These are phyloP conservation scores for Aurelia sp. DNA, from an alignment of 30 jellyfish, hydroid and myxozoan species.

Conservation along the genomic window DNA sequence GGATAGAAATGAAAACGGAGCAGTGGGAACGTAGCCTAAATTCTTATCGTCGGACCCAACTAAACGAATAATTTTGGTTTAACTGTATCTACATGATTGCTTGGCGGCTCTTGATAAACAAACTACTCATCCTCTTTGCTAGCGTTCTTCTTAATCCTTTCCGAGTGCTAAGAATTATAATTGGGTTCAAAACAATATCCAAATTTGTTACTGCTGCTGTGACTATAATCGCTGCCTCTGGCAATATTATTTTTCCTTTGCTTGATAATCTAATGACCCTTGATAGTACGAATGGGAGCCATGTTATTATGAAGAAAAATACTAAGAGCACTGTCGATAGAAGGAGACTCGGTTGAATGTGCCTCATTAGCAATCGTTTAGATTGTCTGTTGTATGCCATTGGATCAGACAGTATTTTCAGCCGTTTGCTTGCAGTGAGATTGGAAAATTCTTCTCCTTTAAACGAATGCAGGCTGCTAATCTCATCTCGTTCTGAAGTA, in stretches of 20 bases:
- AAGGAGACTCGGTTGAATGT: conserved; percentile 22
- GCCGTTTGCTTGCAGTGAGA: conserved; percentile 12
- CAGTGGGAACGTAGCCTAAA: no score
- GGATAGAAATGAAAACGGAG: no score
- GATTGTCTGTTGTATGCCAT: background rate
- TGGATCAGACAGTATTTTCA: conserved; percentile 14
- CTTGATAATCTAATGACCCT: conserved; percentile 1
- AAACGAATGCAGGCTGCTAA: conserved; percentile 7
- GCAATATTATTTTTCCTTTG: background rate
- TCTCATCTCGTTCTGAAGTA: background rate
- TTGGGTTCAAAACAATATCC: conserved; percentile 9
- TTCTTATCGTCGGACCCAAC: no score
- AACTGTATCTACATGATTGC: background rate
- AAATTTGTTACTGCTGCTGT: conserved; percentile 23
- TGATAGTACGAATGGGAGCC: conserved; percentile 32
- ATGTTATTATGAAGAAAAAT: conserved; percentile 21
- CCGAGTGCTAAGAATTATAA: conserved; percentile 18
- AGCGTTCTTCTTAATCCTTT: conserved; percentile 14
- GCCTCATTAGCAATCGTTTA: background rate
- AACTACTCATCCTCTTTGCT: background rate
- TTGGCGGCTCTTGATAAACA: background rate
- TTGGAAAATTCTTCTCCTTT: conserved; percentile 21
- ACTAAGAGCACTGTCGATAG: conserved; percentile 24
- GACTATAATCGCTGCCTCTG: conserved; percentile 1
- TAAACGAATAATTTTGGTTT: no score